Conservation (phyloP, 2,888 invertebrate genomes). For the Coelopa pilipes region DNA sequence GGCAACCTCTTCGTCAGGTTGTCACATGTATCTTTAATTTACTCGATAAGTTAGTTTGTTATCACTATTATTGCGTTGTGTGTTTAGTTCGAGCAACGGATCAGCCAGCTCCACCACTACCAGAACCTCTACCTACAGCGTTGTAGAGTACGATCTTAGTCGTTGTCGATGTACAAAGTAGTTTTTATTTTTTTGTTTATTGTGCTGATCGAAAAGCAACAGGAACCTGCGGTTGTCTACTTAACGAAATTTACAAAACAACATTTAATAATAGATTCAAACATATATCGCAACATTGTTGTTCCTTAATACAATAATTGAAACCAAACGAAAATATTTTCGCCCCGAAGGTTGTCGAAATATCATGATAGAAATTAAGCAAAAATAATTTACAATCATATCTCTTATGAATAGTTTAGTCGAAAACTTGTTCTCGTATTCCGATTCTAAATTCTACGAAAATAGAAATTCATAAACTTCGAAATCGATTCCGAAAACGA, state of each 20-base stretch:
- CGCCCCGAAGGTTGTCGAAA: constrained; percentile 25
- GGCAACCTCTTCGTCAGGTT: constrained; percentile 1
- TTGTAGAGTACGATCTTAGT: constrained; percentile 38
- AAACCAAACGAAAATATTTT: constrained; percentile 1
- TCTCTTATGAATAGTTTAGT: background rate
- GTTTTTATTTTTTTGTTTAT: background rate
- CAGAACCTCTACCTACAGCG: constrained; percentile 38
- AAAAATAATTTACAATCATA: background rate
- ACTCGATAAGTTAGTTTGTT: background rate
- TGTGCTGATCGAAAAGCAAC: constrained; percentile 20
- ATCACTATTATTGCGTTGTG: constrained; percentile 5
- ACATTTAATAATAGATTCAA: constrained; percentile 38
- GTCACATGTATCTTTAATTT: constrained; percentile 24
- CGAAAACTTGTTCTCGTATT: no score
- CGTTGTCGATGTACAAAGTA: constrained; percentile 36
- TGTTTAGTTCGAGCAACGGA: constrained; percentile 26
- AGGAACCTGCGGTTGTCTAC: constrained; percentile 61
- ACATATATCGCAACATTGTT: constrained; percentile 63
- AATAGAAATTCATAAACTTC: no score
- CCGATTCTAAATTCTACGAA: no score
- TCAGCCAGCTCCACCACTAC: constrained; percentile 41
- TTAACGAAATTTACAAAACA: constrained; percentile 47
- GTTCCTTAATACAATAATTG: constrained; percentile 57
- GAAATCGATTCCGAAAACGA: no score
- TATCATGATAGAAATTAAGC: background rate